Evolutionary conservation across 2,113 vertebrate species (phyloP), one percentile per base, ranked within the genome.

Genomic region (Vulpes ferrilata): DNA sequence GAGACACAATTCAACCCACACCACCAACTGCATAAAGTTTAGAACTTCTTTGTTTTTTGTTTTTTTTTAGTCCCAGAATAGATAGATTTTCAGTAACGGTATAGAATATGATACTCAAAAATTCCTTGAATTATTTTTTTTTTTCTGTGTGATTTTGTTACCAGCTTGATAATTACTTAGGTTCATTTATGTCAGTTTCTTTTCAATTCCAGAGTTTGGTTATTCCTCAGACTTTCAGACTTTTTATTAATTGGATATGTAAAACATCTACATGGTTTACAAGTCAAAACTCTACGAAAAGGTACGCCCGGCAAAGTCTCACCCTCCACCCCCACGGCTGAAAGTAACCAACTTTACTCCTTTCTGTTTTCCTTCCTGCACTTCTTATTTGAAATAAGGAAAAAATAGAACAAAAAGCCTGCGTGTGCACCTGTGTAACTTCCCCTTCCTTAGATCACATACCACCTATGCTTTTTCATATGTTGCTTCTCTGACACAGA

Each of bases 391-490:
- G 35, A 38, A 20, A 13, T 7, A 13, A 17, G 32, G 1, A 17
- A 27, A 25, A 4, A 11, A 22, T 30, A 43, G 43, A 43, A 43
- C 43, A 22, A 20, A 10, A 19, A n/a, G 16, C 43, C 35, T 2
- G 57, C 17, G 0, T 62, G 1, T 43, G 8, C 57, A n/a, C 83
- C 22, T 71, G 16, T 9, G 7, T n/a, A 4, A 1, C 23, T 27
- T 65, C n/a, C 5, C 43, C n/a, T 59, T 65, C 62, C 19, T 69
- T 4, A 7, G 23, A 11, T 87, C 79, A 73, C 69, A 9, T 3
- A 1, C 27, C 1, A 4, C 25, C 3, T 1, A 12, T 0, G 0
- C 35, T 35, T 17, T 9, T 65, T 65, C 16, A 10, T 5, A 15
- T 25, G 8, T 71, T 3, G 30, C 67, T 64, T 64, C 60, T 23